Base-by-base conservation (phyloP, 2,797 vertebrate genomes). In the Falco berigora region DNA sequence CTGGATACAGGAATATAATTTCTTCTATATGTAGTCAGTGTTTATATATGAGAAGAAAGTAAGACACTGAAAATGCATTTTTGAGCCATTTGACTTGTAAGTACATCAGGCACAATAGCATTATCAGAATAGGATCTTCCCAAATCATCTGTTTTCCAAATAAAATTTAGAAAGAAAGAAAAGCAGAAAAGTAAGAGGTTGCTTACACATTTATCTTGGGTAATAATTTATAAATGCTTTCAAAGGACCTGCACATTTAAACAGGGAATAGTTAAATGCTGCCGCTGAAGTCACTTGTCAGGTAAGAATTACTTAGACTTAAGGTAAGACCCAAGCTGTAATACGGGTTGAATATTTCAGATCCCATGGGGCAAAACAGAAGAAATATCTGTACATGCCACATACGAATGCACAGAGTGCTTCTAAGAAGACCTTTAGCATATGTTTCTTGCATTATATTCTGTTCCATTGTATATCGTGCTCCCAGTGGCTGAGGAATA, bases 361-460 rank as follows among this genome's bases (percentile, higher is more conserved):
- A 67, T 76, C 53, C 49, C 74, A 74, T 2, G 4, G 55, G 79
- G 67, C 27, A 71, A 95, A 95, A 67, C 40, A 58, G 78, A 93
- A 94, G 62, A 59, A 91, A 66, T 92, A 82, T 52, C 81, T 88
- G 86, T 80, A 78, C 19, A 16, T 32, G 66, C 59, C 50, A 63
- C 76, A 50, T 83, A 79, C 6, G 9, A 94, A 90, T 47, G 78
- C 64, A 53, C 49, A 55, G 53, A 88, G 14, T 58, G 72, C 55
- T 81, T 74, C 73, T 95, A 27, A 81, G 73, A 91, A 82, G 84
- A 87, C 63, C 42, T 95, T 79, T 72, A 77, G 38, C 69, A 36
- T 96, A 67, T 62, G 81, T 94, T 95, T 94, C 78, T 86, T 93
- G 75, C 89, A 83, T 94, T 96, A 86, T 91, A 64, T 77, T 89